Evolutionary conservation across 2,797 vertebrate species (phyloP), one percentile per base, ranked within the genome.

Genomic region (Myotis daubentonii): DNA sequence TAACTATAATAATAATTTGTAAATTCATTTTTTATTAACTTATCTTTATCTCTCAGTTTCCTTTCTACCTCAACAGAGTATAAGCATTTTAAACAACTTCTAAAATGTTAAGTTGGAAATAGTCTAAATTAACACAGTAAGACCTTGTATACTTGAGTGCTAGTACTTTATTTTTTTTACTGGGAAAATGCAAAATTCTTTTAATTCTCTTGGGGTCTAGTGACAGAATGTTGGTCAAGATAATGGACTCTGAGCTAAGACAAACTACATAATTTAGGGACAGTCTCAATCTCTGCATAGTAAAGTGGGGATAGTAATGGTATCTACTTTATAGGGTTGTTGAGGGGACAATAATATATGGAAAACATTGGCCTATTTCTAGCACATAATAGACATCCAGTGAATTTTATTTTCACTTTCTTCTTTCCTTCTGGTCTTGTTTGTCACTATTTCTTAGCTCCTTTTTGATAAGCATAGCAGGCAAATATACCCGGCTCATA

Each of bases 31-130:
- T 72, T 55, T 33, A 9, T 82, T 38, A 70, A 38, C 8, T 87
- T 87, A 72, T 91, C 9, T 85, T 88, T 65, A n/a, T 68, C 78
- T 19, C 25, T 65, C 62, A 28, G 72, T 60, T 95, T 94, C 62
- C 66, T 65, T 82, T 15, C 1, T 79, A 19, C 8, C 62, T 83
- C 60, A 80, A 41, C 23, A 71, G 20, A 78, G 1, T 53, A 60
- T 13, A 85, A 47, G 33, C 51, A 23, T 41, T 91, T 22, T 60
- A 74, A 83, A 79, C 25, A 71, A 62, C 4, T 36, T 75, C 6
- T 33, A 83, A 81, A 72, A 71, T 10, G 19, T 57, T 68, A 36
- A 80, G 33, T 82, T 88, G 9, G 11, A 49, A 82, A 41, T 5
- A 60, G 49, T 62, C 7, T 38, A 49, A 87, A 71, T 81, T 80